Conservation (phyloP, 1,140 invertebrate genomes). For the Diachasma alloeum region DNA sequence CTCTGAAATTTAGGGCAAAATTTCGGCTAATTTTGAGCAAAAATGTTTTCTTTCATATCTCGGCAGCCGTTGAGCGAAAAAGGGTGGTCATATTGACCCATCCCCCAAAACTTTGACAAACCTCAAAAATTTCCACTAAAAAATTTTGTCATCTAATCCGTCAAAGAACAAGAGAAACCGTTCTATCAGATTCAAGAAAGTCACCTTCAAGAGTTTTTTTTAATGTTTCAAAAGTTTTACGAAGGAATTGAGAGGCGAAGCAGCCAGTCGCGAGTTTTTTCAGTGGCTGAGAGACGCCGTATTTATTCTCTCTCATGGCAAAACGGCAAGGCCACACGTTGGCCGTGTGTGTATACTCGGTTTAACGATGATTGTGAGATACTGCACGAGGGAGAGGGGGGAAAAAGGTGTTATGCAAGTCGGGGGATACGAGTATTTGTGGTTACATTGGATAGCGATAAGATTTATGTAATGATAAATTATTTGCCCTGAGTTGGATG, state of each 20-base stretch:
- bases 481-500: background rate
- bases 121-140: no score
- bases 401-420: background rate
- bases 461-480: constrained; percentile 22
- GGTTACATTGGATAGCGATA: constrained; percentile 15
- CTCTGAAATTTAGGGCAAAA: no score
- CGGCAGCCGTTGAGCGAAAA: no score
- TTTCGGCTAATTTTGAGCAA: no score
- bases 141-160: no score
- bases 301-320: constrained; percentile 1
- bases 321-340: background rate
- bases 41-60: no score
- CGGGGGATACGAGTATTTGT: constrained; percentile 3
- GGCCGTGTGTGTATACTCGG: background rate
- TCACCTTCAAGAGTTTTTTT: background rate
- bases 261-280: background rate
- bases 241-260: background rate
- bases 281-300: background rate
- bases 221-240: background rate
- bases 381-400: background rate
- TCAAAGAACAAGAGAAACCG: no score
- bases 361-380: constrained; percentile 9
- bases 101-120: no score
- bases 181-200: background rate
- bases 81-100: no score